Evolutionary conservation across 2,888 invertebrate species (phyloP), one percentile per base, ranked within the genome.

Genomic region (Zonitis immaculata): DNA sequence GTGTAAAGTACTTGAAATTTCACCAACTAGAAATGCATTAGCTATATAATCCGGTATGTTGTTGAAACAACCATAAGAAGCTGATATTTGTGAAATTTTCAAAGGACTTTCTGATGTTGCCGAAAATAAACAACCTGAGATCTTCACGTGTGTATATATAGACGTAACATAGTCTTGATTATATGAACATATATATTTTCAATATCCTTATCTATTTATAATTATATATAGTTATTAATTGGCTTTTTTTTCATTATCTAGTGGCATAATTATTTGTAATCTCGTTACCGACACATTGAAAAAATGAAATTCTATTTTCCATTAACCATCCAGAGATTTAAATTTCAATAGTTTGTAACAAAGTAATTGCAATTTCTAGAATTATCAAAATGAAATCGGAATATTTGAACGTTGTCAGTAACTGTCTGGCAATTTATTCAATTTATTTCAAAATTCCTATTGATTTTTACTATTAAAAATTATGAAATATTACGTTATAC

Each of bases 41-140:
- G 44, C 22, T 35, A 35, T n/a, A n/a, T 54, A 20, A 54, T 27
- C 44, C 32, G 35, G 47, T 50, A 28, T 50, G 54, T 50, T 54
- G 54, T 54, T 42, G 22, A 45, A 9, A n/a, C n/a, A 27, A 18
- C n/a, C 27, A 45, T 43, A 54, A 54, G 50, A 51, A 42, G 43
- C 54, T 27, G 53, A 49, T 54, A 39, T 54, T 53, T 54, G 54
- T 46, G n/a, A 54, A 51, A 47, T 47, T 44, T 54, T 54, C 47
- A 51, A 55, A 56, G 47, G 47, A 43, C 49, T 49, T 52, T 49
- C 49, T 42, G 42, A 44, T 48, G 27, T 43, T 51, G 42, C 44
- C 25, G 48, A 61, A 62, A 59, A 61, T 64, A 58, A 60, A 63
- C 56, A 59, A 60, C 63, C 61, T 18, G 39, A 32, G 47, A 58